phyloP scores from a whole-genome alignment of 1,140 invertebrate genomes.

The Scaptomyza graminum region DNA sequence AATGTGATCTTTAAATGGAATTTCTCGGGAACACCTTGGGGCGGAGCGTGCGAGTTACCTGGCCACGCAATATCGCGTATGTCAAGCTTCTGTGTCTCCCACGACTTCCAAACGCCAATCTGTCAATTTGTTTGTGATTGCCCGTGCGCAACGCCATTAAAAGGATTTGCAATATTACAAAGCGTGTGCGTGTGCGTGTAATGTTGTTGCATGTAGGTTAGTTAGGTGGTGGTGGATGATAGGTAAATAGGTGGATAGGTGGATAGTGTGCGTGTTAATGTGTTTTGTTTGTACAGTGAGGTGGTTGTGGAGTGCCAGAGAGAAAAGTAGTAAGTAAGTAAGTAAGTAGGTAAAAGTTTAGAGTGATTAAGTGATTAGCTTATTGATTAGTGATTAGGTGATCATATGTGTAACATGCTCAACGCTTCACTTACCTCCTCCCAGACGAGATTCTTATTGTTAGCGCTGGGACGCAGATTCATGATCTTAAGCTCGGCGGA shows the following conservation, averaged over 20 bases:
- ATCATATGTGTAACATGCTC: slow-evolving; percentile 45
- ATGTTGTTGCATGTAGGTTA: background rate
- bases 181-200: background rate
- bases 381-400: background rate
- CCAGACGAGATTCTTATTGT: slow-evolving; percentile 92
- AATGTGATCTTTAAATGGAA: slow-evolving; percentile 98
- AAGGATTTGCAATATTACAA: slow-evolving; percentile 12
- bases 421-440: slow-evolving; percentile 89
- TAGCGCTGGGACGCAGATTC: slow-evolving; percentile 92
- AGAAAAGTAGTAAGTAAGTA: background rate
- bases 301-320: slow-evolving; percentile 21
- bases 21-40: slow-evolving; percentile 97
- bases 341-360: slow-evolving; percentile 23
- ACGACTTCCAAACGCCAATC: slow-evolving; percentile 89
- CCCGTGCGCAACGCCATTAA: background rate
- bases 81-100: slow-evolving; percentile 92
- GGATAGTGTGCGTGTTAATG: background rate
- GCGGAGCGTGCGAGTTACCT: slow-evolving; percentile 96
- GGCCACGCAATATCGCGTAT: slow-evolving; percentile 99
- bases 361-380: slow-evolving; percentile 17
- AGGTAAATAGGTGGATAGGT: no score
- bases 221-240: no score
- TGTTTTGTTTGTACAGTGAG: slow-evolving; percentile 14
- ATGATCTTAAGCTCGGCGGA: slow-evolving; percentile 95
- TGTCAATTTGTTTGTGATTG: slow-evolving; percentile 76